phyloP scores from a whole-genome alignment of 1,140 invertebrate genomes.

The Bombus waltoni region DNA sequence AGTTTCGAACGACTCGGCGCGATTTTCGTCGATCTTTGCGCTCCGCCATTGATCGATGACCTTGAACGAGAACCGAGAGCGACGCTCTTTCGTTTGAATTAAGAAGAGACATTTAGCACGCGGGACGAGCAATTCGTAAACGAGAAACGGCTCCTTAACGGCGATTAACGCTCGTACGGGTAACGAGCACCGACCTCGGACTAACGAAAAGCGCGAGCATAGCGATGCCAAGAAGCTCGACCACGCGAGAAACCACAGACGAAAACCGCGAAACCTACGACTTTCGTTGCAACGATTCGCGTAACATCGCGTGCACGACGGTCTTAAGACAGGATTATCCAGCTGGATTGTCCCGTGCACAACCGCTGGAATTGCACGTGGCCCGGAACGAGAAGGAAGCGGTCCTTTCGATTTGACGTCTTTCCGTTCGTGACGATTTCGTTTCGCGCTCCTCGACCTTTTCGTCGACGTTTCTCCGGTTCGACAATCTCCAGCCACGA shows the following conservation, averaged over 20 bases:
- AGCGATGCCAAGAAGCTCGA: constrained; percentile 18
- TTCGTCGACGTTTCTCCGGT: too few species aligned
- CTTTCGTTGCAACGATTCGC: constrained; percentile 64
- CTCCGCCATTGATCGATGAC: neutral
- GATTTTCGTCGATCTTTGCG: neutral
- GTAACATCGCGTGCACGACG: constrained; percentile 70
- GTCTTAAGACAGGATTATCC: constrained; percentile 35
- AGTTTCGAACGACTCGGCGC: neutral
- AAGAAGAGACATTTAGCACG: neutral
- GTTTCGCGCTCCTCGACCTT: neutral
- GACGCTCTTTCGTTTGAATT: neutral
- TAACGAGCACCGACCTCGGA: too few species aligned
- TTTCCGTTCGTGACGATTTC: constrained; percentile 12
- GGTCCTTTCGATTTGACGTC: neutral
- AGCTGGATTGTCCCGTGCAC: constrained; percentile 10
- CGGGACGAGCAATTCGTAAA: neutral
- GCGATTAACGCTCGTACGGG: neutral
- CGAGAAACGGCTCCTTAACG: neutral
- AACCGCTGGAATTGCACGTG: constrained; percentile 10
- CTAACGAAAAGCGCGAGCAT: constrained; percentile 16
- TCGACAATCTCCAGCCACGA: neutral
- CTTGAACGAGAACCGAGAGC: neutral
- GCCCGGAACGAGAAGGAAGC: constrained; percentile 13
- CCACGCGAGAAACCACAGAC: constrained; percentile 36
- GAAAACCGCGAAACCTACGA: constrained; percentile 51